Conservation (phyloP, 2,888 invertebrate species). For the Lepetodrilus schrolli region DNA sequence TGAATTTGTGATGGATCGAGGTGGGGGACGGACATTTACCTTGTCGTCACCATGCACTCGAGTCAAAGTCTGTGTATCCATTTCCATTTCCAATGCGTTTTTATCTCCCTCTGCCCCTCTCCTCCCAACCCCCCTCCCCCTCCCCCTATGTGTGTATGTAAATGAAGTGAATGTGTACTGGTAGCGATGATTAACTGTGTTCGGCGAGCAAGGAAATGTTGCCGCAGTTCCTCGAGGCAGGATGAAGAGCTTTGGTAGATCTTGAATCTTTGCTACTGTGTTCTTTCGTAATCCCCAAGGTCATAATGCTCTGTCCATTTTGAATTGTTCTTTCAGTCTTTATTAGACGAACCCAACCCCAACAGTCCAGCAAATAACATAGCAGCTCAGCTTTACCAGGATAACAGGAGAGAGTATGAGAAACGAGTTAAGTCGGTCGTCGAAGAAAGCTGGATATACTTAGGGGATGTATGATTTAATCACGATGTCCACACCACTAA, state of each 20-base stretch:
- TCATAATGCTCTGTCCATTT: constrained; percentile 25
- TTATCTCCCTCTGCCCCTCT: neutral
- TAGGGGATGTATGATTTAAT: constrained; percentile 51
- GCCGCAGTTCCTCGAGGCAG: neutral
- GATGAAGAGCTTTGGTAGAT: constrained; percentile 8
- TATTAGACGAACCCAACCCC: constrained; percentile 99
- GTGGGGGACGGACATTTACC: neutral
- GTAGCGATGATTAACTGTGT: too few relatives aligned
- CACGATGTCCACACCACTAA: too few relatives aligned
- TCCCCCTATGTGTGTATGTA: neutral
- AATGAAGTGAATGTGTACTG: neutral
- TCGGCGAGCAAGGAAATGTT: neutral
- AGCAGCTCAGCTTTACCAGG: constrained; percentile 99
- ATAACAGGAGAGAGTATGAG: constrained; percentile 98
- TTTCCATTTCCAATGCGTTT: constrained; percentile 12
- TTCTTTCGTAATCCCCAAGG: neutral
- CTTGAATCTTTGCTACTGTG: neutral
- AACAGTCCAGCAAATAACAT: constrained; percentile 99
- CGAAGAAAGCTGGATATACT: constrained; percentile 91
- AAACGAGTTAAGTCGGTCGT: constrained; percentile 99
- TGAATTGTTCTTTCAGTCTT: constrained; percentile 94
- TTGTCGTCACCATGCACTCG: neutral
- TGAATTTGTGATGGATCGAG: neutral
- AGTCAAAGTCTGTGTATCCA: constrained; percentile 10
- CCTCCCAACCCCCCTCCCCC: too few relatives aligned